Evolutionary conservation across 2,888 invertebrate species (phyloP), one percentile per base, ranked within the genome.

Genomic region (Cremastinae sp.): DNA sequence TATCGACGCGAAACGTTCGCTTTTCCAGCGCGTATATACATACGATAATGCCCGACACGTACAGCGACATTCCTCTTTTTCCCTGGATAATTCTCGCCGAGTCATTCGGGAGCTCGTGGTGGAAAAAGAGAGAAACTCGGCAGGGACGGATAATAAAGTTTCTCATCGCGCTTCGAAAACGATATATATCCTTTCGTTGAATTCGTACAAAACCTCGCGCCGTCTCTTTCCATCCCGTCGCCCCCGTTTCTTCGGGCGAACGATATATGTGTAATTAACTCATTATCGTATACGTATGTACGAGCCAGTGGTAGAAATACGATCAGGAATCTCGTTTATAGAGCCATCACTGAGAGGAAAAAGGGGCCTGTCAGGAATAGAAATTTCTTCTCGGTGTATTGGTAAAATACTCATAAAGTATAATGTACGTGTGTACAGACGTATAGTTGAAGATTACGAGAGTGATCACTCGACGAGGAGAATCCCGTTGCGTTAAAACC

Each of bases 81-180:
- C 14, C 28, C 4, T 51, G 59, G 22, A 58, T 54, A 72, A 58
- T n/a, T n/a, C 54, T 56, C 36, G 66, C 41, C 66, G 53, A 72
- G 68, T 75, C 71, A 75, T 66, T 45, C n/a, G n/a, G n/a, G 14
- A 16, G 9, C 22, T 38, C 10, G 14, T 22, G 14, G 14, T 38
- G 10, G 41, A 51, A 34, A 38, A 43, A 28, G 14, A n/a, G n/a
- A n/a, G n/a, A n/a, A n/a, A n/a, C n/a, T n/a, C n/a, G 36, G 54
- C 66, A n/a, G n/a, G 69, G 58, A 66, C 49, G 47, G 49, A 61
- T 61, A 71, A 75, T 75, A 75, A 66, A 72, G 49, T 72, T 68
- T 43, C 56, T 62, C n/a, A n/a, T n/a, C n/a, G n/a, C 56, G 36
- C 56, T 41, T 51, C 51, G 43, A 65, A 72, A 28, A 41, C 41